Evolutionary conservation across 2,113 vertebrate species (phyloP), one percentile per base, ranked within the genome.

Genomic region (Charadrius vociferus): DNA sequence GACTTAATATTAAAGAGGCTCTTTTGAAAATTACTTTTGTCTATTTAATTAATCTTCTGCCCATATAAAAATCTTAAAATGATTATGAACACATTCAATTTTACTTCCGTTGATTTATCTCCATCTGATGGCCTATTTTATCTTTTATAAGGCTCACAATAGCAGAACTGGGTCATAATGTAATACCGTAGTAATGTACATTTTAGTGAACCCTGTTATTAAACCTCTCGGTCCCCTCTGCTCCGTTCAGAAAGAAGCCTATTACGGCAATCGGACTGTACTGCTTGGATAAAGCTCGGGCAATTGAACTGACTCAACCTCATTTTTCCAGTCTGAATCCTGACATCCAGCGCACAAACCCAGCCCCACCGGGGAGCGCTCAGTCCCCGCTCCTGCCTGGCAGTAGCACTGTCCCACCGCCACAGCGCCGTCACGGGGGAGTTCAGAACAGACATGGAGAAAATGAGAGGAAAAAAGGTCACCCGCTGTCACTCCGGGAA

Each of bases 111-210:
- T 96, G 59, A 90, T 92, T 91, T 95, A 72, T 96, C 95, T 96
- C 90, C 86, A 97, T 94, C 94, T 81, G 90, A 87, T 66, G 97
- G 89, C 96, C 97, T 95, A 93, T 96, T 97, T 98, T 81, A 88
- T 93, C 97, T 96, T 94, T 95, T 88, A 73, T 86, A 95, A 89
- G 90, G 87, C 90, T 87, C 49, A 90, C 93, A 93, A 95, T 72
- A 84, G 92, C 88, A 93, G 96, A 98, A 96, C 78, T 97, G 96
- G 98, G 97, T 97, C 96, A 95, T 10, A 63, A 85, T 15, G 75
- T 41, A 49, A 70, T 71, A 82, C 77, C 75, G 82, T 32, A 53
- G 78, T 49, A 92, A 95, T n/a, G 78, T 18, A 66, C 66, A 79
- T 78, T 95, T 91, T 87, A 67, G 93, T 45, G 92, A 93, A 89